Conservation (phyloP, 2,888 invertebrate species). For the Mellilla xanthometata region DNA sequence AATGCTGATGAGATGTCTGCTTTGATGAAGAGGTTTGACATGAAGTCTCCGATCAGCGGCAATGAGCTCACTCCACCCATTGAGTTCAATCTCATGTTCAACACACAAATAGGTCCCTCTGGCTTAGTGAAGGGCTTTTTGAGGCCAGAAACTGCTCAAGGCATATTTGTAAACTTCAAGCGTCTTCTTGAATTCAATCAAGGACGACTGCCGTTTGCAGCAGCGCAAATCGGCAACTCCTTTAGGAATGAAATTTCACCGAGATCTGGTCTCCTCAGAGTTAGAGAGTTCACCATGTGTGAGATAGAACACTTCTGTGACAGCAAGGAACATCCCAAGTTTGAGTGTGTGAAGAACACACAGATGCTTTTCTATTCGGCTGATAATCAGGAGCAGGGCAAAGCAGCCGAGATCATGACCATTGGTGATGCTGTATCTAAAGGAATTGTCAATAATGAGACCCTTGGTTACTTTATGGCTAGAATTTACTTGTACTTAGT, state of each 20-base stretch:
- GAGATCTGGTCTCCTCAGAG: slow-evolving; percentile 95
- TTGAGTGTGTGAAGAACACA: slow-evolving; percentile 88
- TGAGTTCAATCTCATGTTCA: slow-evolving; percentile 99
- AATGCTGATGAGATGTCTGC: slow-evolving; percentile 93
- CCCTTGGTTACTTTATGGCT: slow-evolving; percentile 98
- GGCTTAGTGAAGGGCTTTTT: slow-evolving; percentile 97
- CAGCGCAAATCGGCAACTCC: slow-evolving; percentile 98
- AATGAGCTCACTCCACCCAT: slow-evolving; percentile 98
- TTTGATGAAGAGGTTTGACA: slow-evolving; percentile 92
- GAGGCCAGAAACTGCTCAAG: slow-evolving; percentile 99
- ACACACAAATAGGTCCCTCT: slow-evolving; percentile 98
- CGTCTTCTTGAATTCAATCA: slow-evolving; percentile 98
- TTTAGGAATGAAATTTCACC: slow-evolving; percentile 99
- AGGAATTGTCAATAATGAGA: slow-evolving; percentile 97
- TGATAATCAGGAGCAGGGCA: slow-evolving; percentile 98
- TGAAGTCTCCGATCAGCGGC: slow-evolving; percentile 97
- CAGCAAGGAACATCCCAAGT: slow-evolving; percentile 96
- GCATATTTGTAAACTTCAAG: slow-evolving; percentile 99
- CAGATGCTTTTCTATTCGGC: slow-evolving; percentile 95
- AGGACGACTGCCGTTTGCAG: slow-evolving; percentile 97
- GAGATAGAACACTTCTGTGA: slow-evolving; percentile 99
- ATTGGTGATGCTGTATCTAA: slow-evolving; percentile 95
- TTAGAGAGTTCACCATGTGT: slow-evolving; percentile 99
- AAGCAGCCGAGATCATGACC: slow-evolving; percentile 87
- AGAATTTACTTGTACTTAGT: slow-evolving; percentile 95